These are phyloP conservation scores for Amphipyra tragopoginis DNA, from an alignment of 2,888 invertebrate genomes.

Conservation along the genomic window DNA sequence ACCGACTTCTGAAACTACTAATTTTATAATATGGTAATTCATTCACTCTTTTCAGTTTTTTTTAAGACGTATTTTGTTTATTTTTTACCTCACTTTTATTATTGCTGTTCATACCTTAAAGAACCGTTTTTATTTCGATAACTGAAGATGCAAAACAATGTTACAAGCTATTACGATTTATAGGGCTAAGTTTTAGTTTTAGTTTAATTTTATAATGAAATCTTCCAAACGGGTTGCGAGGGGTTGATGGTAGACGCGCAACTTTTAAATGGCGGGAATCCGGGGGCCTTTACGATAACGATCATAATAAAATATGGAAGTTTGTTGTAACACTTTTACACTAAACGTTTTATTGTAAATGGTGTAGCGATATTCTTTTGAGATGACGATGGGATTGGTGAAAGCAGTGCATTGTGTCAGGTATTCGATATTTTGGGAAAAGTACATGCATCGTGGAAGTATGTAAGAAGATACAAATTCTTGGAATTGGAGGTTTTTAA, in stretches of 20 bases:
- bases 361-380: conserved; percentile 70
- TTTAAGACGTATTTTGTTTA: no score
- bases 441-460: no score
- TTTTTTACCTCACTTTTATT: background rate
- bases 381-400: conserved; percentile 41
- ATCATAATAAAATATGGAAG: conserved; percentile 89
- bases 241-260: conserved; percentile 55
- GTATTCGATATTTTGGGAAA: background rate
- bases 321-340: conserved; percentile 84
- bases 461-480: background rate
- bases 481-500: background rate
- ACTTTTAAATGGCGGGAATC: conserved; percentile 84
- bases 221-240: conserved; percentile 75
- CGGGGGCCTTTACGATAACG: conserved; percentile 86
- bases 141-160: conserved; percentile 40
- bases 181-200: conserved; percentile 72
- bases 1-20: no score
- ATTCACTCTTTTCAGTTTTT: no score
- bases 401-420: background rate
- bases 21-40: no score
- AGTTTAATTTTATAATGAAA: conserved; percentile 86
- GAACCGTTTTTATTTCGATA: conserved; percentile 6
- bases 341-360: conserved; percentile 89
- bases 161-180: conserved; percentile 53
- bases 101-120: background rate